Base-by-base conservation (phyloP, 2,888 invertebrate species). In the Phengaris alcon region DNA sequence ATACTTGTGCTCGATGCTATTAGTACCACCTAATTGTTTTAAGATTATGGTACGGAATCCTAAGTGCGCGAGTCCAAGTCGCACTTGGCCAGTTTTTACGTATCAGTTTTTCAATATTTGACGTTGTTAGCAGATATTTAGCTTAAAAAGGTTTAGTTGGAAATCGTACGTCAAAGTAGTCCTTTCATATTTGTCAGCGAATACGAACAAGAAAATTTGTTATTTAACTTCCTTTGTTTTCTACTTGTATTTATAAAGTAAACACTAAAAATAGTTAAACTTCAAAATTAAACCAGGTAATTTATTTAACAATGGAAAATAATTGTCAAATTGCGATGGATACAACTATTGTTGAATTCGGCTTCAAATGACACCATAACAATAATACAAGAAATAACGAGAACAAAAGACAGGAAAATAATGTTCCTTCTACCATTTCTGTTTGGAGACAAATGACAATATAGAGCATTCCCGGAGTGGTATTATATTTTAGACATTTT, bases 361-460 rank as follows among this genome's bases (percentile, higher is more conserved):
- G 15, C 13, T 54, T 72, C 13, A 35, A 72, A n/a, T 51, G 51
- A 72, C 12, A 52, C 52, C 54, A 44, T 72, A 52, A 72, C 51
- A 52, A 35, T 22, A 52, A 70, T 70, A 70, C n/a, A 48, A 70
- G 51, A 70, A 15, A 10, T 51, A 51, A 22, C 70, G 15, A 72
- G 69, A 69, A 69, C 69, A 69, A 69, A 72, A 72, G 72, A 54
- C 72, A 72, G 54, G 72, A 72, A 72, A 72, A 54, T 72, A 72
- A 72, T 72, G 54, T 72, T 35, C 52, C 72, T 15, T 52, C 72
- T 72, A 8, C 52, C 52, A 72, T 52, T 72, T 72, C 70, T 51
- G 51, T 70, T 48, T n/a, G 15, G 64, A 15, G 72, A 72, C 72
- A 72, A 72, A 54, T 72, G 54, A 72, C 54, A 72, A 72, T 54